Evolutionary conservation across 2,797 vertebrate genomes (phyloP).

Genomic region (Fratercula arctica): DNA sequence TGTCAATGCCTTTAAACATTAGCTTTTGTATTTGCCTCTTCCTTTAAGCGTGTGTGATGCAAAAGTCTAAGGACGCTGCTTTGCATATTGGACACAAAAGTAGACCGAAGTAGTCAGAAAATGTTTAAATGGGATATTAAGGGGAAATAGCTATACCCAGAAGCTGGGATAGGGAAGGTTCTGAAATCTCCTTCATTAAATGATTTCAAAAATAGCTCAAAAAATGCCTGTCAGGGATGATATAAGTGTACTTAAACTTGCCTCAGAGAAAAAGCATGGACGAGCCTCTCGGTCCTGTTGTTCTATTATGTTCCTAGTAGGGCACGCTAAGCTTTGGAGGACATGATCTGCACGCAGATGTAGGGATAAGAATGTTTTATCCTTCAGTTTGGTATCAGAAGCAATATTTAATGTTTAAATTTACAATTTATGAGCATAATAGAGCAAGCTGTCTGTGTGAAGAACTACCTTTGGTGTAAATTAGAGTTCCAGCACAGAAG

Average conservation of each 20-base stretch:
- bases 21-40: not conserved
- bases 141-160: not conserved
- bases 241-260: constrained; percentile 23
- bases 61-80: not conserved
- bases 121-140: not conserved
- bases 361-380: not conserved
- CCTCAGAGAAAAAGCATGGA: not conserved
- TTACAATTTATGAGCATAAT: not conserved
- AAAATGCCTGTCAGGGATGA: not conserved
- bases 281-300: not conserved
- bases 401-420: constrained; percentile 34
- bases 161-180: not conserved
- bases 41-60: not conserved
- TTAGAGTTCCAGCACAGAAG: not conserved
- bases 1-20: constrained; percentile 1
- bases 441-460: not conserved
- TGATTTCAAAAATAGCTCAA: not conserved
- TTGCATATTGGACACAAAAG: not conserved
- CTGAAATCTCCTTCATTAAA: not conserved
- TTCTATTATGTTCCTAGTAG: not conserved
- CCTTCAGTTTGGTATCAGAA: not conserved
- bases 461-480: not conserved
- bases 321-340: not conserved
- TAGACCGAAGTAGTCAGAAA: not conserved
- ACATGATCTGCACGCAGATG: not conserved